Evolutionary conservation across 2,888 invertebrate species (phyloP).

Genomic region (Phaedon cochleariae): DNA sequence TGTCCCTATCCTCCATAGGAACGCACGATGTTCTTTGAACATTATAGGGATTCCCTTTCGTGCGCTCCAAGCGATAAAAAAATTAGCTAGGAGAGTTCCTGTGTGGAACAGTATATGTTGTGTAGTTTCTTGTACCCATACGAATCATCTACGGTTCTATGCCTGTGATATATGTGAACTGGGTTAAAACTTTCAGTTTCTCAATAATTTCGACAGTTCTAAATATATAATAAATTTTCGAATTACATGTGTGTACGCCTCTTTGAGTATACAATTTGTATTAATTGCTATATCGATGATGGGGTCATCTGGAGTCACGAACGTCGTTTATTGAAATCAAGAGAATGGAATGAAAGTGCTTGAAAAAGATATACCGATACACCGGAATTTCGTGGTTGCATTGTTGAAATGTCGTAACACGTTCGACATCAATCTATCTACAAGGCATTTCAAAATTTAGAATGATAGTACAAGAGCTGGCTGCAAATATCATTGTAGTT

Average conservation of each 20-base stretch:
- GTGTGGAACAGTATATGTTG: not conserved
- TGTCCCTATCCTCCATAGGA: too few species aligned
- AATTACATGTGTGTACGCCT: not conserved
- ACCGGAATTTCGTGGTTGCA: not conserved
- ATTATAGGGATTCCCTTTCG: too few species aligned
- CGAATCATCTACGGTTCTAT: not conserved
- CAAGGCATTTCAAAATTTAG: not conserved
- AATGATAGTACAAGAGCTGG: too few species aligned
- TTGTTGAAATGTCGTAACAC: not conserved
- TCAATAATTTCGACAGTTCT: constrained; percentile 16
- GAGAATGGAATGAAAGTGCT: not conserved
- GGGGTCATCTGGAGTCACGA: constrained; percentile 5
- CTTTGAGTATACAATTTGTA: constrained; percentile 12
- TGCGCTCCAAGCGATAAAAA: too few species aligned
- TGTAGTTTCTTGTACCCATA: not conserved
- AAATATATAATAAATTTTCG: not conserved
- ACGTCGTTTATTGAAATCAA: not conserved
- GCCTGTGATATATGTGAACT: constrained; percentile 9
- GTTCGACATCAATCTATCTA: not conserved
- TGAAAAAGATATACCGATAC: not conserved
- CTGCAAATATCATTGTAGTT: too few species aligned
- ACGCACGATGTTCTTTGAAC: too few species aligned
- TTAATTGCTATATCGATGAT: constrained; percentile 19
- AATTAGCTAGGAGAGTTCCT: not conserved
- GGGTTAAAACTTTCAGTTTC: constrained; percentile 20